phyloP scores from a whole-genome alignment of 2,888 invertebrate species.

The Ophioninae sp. region DNA sequence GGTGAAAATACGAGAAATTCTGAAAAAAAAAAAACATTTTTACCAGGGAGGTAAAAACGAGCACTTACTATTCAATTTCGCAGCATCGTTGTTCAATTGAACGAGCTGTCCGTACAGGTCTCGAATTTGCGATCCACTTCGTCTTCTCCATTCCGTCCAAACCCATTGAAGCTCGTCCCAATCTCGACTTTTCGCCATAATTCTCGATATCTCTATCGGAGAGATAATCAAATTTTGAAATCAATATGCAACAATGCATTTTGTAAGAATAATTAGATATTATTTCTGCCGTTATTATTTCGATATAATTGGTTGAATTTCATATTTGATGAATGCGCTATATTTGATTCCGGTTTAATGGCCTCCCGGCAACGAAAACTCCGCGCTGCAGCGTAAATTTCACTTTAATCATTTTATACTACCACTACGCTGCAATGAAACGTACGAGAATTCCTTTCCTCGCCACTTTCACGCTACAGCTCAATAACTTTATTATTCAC shows the following conservation, averaged over 20 bases:
- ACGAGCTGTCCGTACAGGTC: conserved; percentile 91
- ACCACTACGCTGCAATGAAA: conserved; percentile 35
- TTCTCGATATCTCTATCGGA: conserved; percentile 82
- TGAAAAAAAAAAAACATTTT: too few relatives aligned
- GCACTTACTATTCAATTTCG: conserved; percentile 89
- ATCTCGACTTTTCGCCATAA: conserved; percentile 91
- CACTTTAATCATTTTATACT: conserved; percentile 54
- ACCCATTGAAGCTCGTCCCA: conserved; percentile 94
- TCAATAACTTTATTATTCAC: conserved; percentile 34
- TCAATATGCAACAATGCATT: background rate
- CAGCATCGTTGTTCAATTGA: conserved; percentile 90
- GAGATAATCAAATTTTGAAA: conserved; percentile 37
- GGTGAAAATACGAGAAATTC: too few relatives aligned
- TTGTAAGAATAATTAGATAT: conserved; percentile 7
- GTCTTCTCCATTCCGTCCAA: conserved; percentile 95
- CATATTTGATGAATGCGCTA: conserved; percentile 13
- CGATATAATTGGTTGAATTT: conserved; percentile 9
- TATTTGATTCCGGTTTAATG: conserved; percentile 23
- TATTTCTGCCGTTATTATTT: conserved; percentile 1
- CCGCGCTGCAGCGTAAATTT: conserved; percentile 54
- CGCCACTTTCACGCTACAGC: conserved; percentile 55
- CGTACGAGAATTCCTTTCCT: conserved; percentile 36
- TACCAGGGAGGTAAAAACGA: conserved; percentile 3
- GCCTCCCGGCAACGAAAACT: conserved; percentile 2
- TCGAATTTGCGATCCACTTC: conserved; percentile 90